Conservation (phyloP, 2,797 vertebrate species). For the Schizopygopsis malacanthus region DNA sequence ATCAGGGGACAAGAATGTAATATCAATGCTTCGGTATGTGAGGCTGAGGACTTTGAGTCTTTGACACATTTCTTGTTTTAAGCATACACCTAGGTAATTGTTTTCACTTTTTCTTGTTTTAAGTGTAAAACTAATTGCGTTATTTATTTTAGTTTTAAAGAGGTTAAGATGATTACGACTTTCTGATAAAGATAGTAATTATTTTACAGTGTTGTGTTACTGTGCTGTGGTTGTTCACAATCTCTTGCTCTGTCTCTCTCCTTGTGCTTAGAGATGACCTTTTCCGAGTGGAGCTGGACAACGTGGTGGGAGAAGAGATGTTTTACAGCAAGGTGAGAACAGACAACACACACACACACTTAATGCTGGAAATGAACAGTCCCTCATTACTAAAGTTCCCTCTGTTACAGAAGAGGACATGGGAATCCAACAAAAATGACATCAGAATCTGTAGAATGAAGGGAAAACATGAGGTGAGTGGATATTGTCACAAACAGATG, state of each 20-base stretch:
- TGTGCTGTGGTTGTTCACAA: conserved; percentile 10
- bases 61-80: neutral
- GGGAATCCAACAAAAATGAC: conserved; percentile 93
- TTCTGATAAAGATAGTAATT: neutral
- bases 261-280: conserved; percentile 85
- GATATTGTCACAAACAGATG: neutral
- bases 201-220: neutral
- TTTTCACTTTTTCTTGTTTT: neutral
- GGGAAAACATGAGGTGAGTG: conserved; percentile 90
- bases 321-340: conserved; percentile 90
- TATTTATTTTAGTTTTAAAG: neutral
- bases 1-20: conserved; percentile 6
- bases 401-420: conserved; percentile 87
- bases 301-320: conserved; percentile 84
- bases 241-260: conserved; percentile 5
- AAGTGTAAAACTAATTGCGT: neutral
- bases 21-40: neutral
- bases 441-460: conserved; percentile 96
- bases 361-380: conserved; percentile 17
- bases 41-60: neutral
- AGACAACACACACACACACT: neutral
- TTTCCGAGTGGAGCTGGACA: conserved; percentile 91
- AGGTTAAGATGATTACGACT: neutral
- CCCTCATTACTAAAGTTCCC: neutral
- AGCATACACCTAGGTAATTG: neutral